A percentile compares a stretch with the other conserved stretches of the same genome.
Conservation (phyloP, 2,888 invertebrate genomes). For the Bombylius discolor region DNA sequence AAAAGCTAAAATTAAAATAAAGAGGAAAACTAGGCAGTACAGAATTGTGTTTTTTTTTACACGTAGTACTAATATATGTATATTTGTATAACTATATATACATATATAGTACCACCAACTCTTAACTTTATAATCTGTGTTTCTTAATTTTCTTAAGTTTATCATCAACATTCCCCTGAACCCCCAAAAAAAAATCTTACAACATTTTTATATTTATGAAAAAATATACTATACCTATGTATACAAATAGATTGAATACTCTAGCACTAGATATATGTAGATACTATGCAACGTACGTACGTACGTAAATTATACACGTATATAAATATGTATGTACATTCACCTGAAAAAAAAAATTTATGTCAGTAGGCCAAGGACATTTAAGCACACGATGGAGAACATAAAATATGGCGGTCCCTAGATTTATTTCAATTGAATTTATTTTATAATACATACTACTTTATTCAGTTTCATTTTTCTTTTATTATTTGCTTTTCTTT, state of each 20-base stretch:
- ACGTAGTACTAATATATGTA: too few relatives aligned
- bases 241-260: background rate
- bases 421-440: background rate
- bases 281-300: background rate
- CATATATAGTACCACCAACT: too few relatives aligned
- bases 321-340: background rate
- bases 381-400: background rate
- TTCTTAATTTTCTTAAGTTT: too few relatives aligned
- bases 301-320: background rate
- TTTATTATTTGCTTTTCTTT: background rate
- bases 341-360: background rate
- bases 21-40: too few relatives aligned
- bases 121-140: too few relatives aligned
- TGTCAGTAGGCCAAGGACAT: conserved; percentile 3
- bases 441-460: too few relatives aligned
- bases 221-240: background rate
- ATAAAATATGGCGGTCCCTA: background rate
- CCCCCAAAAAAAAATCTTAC: too few relatives aligned
- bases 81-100: too few relatives aligned
- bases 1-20: too few relatives aligned
- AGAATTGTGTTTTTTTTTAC: too few relatives aligned
- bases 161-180: too few relatives aligned
- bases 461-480: background rate
- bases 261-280: background rate
- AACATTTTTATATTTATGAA: background rate